A percentile compares a stretch with the other conserved stretches of the same genome.
Evolutionary conservation across 2,113 vertebrate genomes (phyloP).

Genomic region (Zingel zingel): DNA sequence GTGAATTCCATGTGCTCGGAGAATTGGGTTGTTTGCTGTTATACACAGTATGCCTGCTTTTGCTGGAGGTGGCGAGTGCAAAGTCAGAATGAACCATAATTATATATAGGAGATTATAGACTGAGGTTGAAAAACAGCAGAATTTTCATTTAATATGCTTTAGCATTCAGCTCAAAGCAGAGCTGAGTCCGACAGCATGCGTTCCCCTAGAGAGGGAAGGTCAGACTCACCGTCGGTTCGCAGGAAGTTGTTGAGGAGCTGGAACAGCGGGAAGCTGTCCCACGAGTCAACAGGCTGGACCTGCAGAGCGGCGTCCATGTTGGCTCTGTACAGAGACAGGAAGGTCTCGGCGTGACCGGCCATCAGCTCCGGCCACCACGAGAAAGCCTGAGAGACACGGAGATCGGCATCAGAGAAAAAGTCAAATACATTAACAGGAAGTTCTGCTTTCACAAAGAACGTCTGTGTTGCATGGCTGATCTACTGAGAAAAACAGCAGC

Average conservation of each 20-base stretch:
- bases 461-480: too few relatives aligned
- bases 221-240: slow-evolving; percentile 90
- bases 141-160: too few relatives aligned
- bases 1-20: too few relatives aligned
- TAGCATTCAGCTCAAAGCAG: too few relatives aligned
- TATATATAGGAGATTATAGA: too few relatives aligned
- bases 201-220: neutral
- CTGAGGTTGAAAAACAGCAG: too few relatives aligned
- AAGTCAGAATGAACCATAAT: too few relatives aligned
- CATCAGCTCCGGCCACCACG: slow-evolving; percentile 95
- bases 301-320: slow-evolving; percentile 92
- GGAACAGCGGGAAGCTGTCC: slow-evolving; percentile 97
- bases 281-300: slow-evolving; percentile 93
- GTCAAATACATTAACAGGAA: neutral
- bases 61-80: too few relatives aligned
- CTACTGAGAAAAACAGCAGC: too few relatives aligned
- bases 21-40: too few relatives aligned
- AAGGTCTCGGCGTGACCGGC: slow-evolving; percentile 95
- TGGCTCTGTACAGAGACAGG: slow-evolving; percentile 91
- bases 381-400: slow-evolving; percentile 87
- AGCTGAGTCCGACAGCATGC: neutral
- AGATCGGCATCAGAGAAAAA: neutral
- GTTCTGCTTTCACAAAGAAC: neutral
- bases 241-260: slow-evolving; percentile 95
- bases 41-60: too few relatives aligned